Conservation (phyloP, 2,888 invertebrate species). For the Drosophila kokeensis region DNA sequence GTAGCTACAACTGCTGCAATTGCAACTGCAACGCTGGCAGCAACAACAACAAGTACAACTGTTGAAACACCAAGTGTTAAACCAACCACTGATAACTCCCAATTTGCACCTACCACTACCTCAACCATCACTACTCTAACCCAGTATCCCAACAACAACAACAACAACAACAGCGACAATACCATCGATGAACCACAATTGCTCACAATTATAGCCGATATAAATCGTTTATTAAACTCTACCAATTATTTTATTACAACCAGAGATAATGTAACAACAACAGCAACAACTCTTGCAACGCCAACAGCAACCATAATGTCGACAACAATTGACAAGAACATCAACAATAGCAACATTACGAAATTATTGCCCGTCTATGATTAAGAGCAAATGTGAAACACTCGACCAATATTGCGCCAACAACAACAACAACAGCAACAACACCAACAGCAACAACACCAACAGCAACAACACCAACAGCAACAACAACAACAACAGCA, state of each 20-base stretch:
- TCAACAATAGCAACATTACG: conserved; percentile 71
- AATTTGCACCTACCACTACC: conserved; percentile 41
- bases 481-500: conserved; percentile 14
- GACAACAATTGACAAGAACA: conserved; percentile 59
- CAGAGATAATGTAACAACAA: conserved; percentile 82
- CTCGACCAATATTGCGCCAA: background rate
- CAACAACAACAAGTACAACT: conserved; percentile 20
- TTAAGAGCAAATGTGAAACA: conserved; percentile 45
- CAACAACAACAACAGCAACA: conserved; percentile 16
- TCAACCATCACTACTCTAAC: conserved; percentile 43
- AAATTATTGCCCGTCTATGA: conserved; percentile 79
- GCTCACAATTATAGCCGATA: conserved; percentile 81
- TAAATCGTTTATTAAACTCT: conserved; percentile 84
- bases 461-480: conserved; percentile 6
- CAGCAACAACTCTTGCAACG: conserved; percentile 51
- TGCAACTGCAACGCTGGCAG: conserved; percentile 36
- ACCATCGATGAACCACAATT: conserved; percentile 83
- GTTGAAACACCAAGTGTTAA: conserved; percentile 24
- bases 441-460: conserved; percentile 15
- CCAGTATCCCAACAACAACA: conserved; percentile 46
- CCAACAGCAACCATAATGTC: conserved; percentile 53
- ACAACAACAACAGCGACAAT: conserved; percentile 37
- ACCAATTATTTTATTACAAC: conserved; percentile 85
- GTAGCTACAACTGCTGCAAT: conserved; percentile 34
- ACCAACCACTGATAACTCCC: conserved; percentile 39